phyloP scores from a whole-genome alignment of 35 echinoderm and acorn worm genomes.

The Apostichopus parvimensis region DNA sequence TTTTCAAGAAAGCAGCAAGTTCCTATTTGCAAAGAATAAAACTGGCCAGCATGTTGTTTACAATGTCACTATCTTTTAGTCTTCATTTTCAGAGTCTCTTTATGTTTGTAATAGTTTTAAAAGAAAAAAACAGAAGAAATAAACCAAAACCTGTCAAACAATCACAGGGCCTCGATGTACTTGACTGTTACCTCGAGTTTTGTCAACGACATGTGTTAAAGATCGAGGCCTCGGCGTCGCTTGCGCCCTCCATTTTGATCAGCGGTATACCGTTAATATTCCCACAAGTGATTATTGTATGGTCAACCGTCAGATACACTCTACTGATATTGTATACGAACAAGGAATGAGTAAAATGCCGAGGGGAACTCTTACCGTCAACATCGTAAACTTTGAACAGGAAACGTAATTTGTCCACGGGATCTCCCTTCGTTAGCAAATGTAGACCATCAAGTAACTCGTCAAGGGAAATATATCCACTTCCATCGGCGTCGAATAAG shows the following conservation, averaged over 20 bases:
- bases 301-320: not conserved
- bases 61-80: too few species aligned
- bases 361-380: conserved; percentile 79
- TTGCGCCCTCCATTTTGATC: not conserved
- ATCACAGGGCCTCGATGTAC: not conserved
- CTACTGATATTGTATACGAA: not conserved
- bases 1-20: too few species aligned
- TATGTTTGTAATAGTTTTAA: too few species aligned
- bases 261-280: not conserved
- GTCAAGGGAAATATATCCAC: conserved; percentile 91
- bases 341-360: not conserved
- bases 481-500: conserved; percentile 90
- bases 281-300: not conserved
- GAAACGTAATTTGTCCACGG: conserved; percentile 93
- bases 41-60: too few species aligned
- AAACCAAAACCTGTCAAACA: too few species aligned
- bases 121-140: too few species aligned
- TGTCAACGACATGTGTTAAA: not conserved
- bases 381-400: conserved; percentile 98
- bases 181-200: not conserved
- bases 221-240: not conserved
- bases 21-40: too few species aligned
- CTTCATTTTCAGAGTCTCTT: too few species aligned
- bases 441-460: conserved; percentile 89
- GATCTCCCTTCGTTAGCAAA: conserved; percentile 82